phyloP scores from a whole-genome alignment of 2,797 vertebrate species.

The Neosilurus mollespiculum region DNA sequence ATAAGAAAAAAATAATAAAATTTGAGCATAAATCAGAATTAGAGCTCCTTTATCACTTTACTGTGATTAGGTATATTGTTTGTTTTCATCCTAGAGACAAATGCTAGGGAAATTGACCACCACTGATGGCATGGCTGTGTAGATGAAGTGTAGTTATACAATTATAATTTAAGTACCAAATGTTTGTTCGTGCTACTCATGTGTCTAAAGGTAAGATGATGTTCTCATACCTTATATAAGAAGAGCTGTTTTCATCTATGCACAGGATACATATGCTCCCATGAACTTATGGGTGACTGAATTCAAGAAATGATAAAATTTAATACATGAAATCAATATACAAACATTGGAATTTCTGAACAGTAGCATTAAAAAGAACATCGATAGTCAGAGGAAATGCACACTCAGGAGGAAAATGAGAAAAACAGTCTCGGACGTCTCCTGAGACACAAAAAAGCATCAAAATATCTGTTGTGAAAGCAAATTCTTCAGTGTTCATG shows the following conservation, averaged over 20 bases:
- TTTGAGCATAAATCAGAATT: conserved; percentile 3
- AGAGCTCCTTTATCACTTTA: conserved; percentile 18
- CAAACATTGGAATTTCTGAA: not conserved
- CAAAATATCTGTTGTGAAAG: no score
- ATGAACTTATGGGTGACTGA: not conserved
- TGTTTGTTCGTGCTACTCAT: conserved; percentile 39
- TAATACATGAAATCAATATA: not conserved
- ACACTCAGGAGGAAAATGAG: not conserved
- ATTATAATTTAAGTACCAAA: conserved; percentile 15
- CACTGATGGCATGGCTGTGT: not conserved
- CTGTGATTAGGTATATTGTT: conserved; percentile 45
- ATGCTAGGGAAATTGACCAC: conserved; percentile 18
- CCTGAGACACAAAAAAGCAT: not conserved
- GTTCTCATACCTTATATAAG: no score
- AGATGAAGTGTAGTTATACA: conserved; percentile 23
- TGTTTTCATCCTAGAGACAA: conserved; percentile 30
- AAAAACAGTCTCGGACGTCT: not conserved
- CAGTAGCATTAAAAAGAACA: not conserved
- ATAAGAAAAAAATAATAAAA: not conserved
- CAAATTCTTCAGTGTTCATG: no score
- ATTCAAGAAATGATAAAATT: not conserved
- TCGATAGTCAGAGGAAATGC: not conserved
- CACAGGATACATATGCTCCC: not conserved
- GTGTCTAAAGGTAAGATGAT: not conserved
- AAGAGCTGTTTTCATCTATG: not conserved